phyloP scores from a whole-genome alignment of 2,888 invertebrate species.

The Temnothorax ravouxi region DNA sequence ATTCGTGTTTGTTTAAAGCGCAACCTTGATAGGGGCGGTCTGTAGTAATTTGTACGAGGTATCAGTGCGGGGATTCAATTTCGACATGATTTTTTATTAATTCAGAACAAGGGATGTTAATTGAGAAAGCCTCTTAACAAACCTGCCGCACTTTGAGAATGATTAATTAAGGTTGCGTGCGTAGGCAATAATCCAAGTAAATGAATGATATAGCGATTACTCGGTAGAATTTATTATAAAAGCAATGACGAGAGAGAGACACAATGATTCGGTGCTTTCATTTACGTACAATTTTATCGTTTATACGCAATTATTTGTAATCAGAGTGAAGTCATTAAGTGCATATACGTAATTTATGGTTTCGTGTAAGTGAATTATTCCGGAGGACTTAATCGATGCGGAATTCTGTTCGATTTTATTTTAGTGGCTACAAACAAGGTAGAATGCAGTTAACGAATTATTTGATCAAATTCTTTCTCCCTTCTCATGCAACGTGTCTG shows the following conservation, averaged over 20 bases:
- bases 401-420: neutral
- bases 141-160: slow-evolving; percentile 25
- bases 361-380: neutral
- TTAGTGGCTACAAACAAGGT: neutral
- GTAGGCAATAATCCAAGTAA: slow-evolving; percentile 52
- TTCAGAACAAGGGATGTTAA: slow-evolving; percentile 49
- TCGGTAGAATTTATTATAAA: slow-evolving; percentile 36
- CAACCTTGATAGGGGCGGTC: slow-evolving; percentile 21
- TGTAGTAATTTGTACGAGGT: slow-evolving; percentile 45
- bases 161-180: slow-evolving; percentile 55
- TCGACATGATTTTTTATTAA: slow-evolving; percentile 47
- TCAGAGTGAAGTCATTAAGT: neutral
- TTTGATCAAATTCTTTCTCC: neutral
- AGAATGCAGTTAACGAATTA: neutral
- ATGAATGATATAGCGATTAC: slow-evolving; percentile 53
- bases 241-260: slow-evolving; percentile 11
- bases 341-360: neutral
- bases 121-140: slow-evolving; percentile 37
- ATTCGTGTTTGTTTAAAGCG: slow-evolving; percentile 37
- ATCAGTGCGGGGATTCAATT: slow-evolving; percentile 32
- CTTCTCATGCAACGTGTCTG: neutral
- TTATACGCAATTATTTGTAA: slow-evolving; percentile 44
- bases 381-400: slow-evolving; percentile 11
- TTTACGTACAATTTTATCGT: slow-evolving; percentile 1
- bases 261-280: slow-evolving; percentile 24